Evolutionary conservation across 1,140 invertebrate genomes (phyloP).

Genomic region (Drosophila novamexicana): DNA sequence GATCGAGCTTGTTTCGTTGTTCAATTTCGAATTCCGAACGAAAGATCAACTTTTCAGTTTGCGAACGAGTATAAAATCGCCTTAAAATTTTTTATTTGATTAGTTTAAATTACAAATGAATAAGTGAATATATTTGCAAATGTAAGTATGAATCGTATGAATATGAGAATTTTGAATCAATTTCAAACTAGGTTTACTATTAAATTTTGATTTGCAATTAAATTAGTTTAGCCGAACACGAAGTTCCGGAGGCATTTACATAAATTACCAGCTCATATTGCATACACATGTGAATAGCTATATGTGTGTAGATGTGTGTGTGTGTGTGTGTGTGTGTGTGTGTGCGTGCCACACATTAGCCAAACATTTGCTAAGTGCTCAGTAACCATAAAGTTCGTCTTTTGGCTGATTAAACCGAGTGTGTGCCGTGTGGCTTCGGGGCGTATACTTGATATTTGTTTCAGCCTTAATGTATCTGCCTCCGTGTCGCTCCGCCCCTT

Average conservation of each 20-base stretch:
- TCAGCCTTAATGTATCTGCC: slow-evolving; percentile 24
- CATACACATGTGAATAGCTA: background rate
- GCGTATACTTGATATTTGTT: slow-evolving; percentile 74
- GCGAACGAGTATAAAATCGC: too few species aligned
- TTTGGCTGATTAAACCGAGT: slow-evolving; percentile 5
- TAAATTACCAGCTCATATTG: slow-evolving; percentile 50
- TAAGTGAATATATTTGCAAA: slow-evolving; percentile 7
- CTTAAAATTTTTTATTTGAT: slow-evolving; percentile 17
- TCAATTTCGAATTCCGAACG: too few species aligned
- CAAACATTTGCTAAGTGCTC: slow-evolving; percentile 55
- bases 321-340: slow-evolving; percentile 25
- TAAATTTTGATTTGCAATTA: slow-evolving; percentile 54
- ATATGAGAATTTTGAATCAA: slow-evolving; percentile 4
- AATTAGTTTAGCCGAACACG: slow-evolving; percentile 66
- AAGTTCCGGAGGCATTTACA: slow-evolving; percentile 58
- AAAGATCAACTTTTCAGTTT: too few species aligned
- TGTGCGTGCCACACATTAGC: slow-evolving; percentile 56
- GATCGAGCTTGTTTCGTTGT: too few species aligned
- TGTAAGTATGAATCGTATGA: slow-evolving; percentile 57
- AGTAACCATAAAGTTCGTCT: slow-evolving; percentile 32
- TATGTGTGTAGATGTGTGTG: slow-evolving; percentile 16
- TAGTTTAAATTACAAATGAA: slow-evolving; percentile 37
- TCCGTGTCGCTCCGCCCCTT: background rate
- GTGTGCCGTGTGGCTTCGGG: slow-evolving; percentile 29
- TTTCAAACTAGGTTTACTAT: slow-evolving; percentile 5